A percentile compares a stretch with the other conserved stretches of the same genome.
Evolutionary conservation across 2,113 vertebrate genomes (phyloP).

Genomic region (Poeciliopsis retropinna): DNA sequence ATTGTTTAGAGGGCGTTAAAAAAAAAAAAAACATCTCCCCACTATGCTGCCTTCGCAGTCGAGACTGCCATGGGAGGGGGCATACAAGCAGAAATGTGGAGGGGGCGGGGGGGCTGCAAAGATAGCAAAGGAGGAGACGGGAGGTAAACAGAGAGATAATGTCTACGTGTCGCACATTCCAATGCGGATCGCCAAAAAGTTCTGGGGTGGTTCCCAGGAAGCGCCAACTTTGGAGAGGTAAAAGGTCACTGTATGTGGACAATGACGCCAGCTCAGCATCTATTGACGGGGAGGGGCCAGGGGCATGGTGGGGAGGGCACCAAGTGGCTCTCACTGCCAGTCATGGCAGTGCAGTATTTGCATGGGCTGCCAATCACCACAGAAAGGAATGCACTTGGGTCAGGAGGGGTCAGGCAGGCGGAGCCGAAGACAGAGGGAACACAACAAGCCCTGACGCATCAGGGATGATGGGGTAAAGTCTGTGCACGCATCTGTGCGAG

Average conservation of each 20-base stretch:
- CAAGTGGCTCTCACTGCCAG: conserved; percentile 82
- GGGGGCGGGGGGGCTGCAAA: conserved; percentile 13
- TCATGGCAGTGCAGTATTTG: conserved; percentile 81
- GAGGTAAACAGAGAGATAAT: conserved; percentile 61
- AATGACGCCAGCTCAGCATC: conserved; percentile 85
- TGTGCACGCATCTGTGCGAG: conserved; percentile 17
- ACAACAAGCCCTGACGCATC: conserved; percentile 75
- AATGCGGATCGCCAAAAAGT: conserved; percentile 75
- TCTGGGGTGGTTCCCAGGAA: conserved; percentile 77
- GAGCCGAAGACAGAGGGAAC: conserved; percentile 78
- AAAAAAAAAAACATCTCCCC: conserved; percentile 51
- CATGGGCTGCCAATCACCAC: conserved; percentile 86
- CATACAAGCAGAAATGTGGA: conserved; percentile 55
- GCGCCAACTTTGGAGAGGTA: conserved; percentile 76
- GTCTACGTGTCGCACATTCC: conserved; percentile 79
- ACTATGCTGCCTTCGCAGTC: conserved; percentile 64
- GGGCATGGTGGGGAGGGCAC: conserved; percentile 86
- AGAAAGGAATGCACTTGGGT: conserved; percentile 83
- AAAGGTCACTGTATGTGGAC: conserved; percentile 82
- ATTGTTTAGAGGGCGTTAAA: conserved; percentile 71
- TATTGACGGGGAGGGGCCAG: conserved; percentile 84
- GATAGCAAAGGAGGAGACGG: conserved; percentile 45
- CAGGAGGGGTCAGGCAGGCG: conserved; percentile 79
- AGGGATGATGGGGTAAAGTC: conserved; percentile 56
- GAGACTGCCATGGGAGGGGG: conserved; percentile 61